A percentile compares a stretch with the other conserved stretches of the same genome.
Conservation (phyloP, 2,113 vertebrate species). For the Chelonoidis abingdonii region DNA sequence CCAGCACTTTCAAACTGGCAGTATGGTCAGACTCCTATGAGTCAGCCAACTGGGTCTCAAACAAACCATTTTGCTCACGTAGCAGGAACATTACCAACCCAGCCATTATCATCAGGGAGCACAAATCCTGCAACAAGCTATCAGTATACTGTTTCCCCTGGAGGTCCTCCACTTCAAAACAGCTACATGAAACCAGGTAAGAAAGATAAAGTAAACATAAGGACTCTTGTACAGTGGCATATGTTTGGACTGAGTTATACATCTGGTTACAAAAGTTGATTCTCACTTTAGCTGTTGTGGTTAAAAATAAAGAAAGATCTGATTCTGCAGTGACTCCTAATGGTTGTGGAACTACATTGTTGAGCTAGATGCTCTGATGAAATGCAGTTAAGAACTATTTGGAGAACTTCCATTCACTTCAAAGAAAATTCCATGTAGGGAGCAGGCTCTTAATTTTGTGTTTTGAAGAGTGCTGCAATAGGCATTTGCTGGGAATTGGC, state of each 20-base stretch:
- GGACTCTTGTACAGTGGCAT: neutral
- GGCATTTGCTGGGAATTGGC: neutral
- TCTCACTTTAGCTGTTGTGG: rapidly evolving
- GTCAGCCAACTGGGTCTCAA: constrained; percentile 67
- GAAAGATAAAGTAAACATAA: neutral
- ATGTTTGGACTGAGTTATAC: neutral
- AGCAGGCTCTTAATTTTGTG: neutral
- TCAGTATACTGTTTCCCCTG: constrained; percentile 76
- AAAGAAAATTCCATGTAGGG: neutral
- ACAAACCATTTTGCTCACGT: constrained; percentile 77
- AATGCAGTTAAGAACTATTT: rapidly evolving
- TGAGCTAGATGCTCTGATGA: neutral
- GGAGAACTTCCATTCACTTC: neutral
- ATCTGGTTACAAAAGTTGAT: rapidly evolving
- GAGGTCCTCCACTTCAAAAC: constrained; percentile 78
- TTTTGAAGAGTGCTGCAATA: neutral
- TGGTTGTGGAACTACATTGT: neutral
- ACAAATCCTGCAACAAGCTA: constrained; percentile 73
- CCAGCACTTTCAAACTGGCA: constrained; percentile 85
- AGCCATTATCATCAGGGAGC: constrained; percentile 58
- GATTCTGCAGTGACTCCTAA: neutral
- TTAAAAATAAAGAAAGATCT: neutral
- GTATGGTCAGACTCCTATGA: constrained; percentile 74
- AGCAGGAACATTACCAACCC: constrained; percentile 50
- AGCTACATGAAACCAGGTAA: constrained; percentile 81